These are phyloP conservation scores for Oncorhynchus kisutch DNA, from an alignment of 2,113 vertebrate genomes.

Conservation along the genomic window DNA sequence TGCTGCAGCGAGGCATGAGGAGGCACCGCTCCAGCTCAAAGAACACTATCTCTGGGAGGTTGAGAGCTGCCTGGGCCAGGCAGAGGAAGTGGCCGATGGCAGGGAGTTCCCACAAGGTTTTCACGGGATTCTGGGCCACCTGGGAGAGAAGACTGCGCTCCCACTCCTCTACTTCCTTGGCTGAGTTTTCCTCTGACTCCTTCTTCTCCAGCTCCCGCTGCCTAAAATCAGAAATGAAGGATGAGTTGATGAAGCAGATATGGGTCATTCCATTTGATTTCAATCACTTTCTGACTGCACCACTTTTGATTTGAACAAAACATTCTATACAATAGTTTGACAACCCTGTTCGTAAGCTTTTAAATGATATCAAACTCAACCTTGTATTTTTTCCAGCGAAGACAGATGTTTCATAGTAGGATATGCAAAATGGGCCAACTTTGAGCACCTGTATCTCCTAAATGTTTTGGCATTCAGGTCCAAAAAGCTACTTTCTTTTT, in stretches of 20 bases:
- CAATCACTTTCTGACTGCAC: too few relatives aligned
- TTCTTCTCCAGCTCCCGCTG: constrained; percentile 92
- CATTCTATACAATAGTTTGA: too few relatives aligned
- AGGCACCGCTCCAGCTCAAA: constrained; percentile 96
- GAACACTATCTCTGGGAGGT: constrained; percentile 96
- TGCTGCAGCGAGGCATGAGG: constrained; percentile 93
- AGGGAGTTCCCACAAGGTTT: constrained; percentile 95
- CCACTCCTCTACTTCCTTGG: constrained; percentile 96
- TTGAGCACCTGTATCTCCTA: too few relatives aligned
- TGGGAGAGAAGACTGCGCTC: constrained; percentile 85
- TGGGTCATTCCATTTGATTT: too few relatives aligned
- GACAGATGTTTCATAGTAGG: too few relatives aligned
- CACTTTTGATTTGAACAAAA: too few relatives aligned
- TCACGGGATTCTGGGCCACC: constrained; percentile 82
- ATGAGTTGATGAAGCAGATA: background rate
- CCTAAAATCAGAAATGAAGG: constrained; percentile 62
- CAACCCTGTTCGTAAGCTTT: too few relatives aligned
- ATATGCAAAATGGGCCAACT: too few relatives aligned
- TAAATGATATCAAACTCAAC: too few relatives aligned
- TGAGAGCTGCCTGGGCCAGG: constrained; percentile 91
- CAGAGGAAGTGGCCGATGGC: constrained; percentile 97
- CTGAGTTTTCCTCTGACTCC: constrained; percentile 92
- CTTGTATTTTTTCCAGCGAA: too few relatives aligned
- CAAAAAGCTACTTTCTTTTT: too few relatives aligned
- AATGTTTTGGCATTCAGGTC: too few relatives aligned